Percentiles rank a stretch among this genome's conserved stretches.
These are phyloP conservation scores for Pseudomyrmex gracilis DNA, from an alignment of 1,140 invertebrate genomes.

Conservation along the genomic window DNA sequence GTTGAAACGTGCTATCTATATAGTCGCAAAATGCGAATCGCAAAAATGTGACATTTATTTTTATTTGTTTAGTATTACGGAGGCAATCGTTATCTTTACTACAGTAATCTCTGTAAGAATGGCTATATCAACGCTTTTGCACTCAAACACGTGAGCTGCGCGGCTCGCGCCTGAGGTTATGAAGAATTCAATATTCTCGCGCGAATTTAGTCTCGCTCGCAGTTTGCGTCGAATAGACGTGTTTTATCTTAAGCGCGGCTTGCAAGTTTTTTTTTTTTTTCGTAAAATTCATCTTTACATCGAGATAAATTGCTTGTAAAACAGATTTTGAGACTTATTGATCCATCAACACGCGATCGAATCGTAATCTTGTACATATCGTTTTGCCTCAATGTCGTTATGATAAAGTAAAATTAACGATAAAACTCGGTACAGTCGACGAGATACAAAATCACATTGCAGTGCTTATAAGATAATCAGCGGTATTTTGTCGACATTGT, in stretches of 20 bases:
- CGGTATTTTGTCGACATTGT: neutral
- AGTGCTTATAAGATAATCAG: neutral
- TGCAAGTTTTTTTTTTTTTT: too few species aligned
- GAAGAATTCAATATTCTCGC: neutral
- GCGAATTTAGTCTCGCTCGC: too few species aligned
- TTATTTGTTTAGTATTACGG: neutral
- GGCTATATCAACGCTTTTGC: neutral
- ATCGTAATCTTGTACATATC: neutral
- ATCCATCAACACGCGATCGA: neutral
- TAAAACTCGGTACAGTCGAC: too few species aligned
- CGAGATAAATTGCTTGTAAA: neutral
- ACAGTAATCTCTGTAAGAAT: neutral
- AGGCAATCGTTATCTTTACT: slow-evolving; percentile 48
- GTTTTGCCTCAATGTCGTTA: neutral
- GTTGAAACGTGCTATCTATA: neutral
- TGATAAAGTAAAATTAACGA: neutral
- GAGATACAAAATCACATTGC: too few species aligned
- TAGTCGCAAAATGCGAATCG: neutral
- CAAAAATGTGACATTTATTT: neutral
- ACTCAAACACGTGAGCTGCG: neutral
- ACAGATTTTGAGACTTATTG: neutral
- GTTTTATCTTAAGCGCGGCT: too few species aligned
- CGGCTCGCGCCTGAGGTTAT: neutral
- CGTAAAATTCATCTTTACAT: too few species aligned
- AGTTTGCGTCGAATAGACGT: too few species aligned